Evolutionary conservation across 2,113 vertebrate species (phyloP), one percentile per base, ranked within the genome.

Genomic region (Oreochromis niloticus): DNA sequence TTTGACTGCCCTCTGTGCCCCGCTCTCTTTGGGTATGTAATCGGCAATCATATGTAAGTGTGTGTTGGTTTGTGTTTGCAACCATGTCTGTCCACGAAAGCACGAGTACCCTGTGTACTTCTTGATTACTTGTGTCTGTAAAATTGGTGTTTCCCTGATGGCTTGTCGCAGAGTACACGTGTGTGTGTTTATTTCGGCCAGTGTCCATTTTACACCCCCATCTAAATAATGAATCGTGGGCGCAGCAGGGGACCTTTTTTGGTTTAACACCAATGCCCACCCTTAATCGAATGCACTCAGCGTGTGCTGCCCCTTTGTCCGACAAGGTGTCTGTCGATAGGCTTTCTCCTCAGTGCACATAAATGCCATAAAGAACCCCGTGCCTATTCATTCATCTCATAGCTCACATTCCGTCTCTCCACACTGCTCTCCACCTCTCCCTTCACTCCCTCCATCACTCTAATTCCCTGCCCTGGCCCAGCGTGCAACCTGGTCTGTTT

Each of bases 271-370:
- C 87, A 79, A 56, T 83, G 91, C 52, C 12, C 88, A 84, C 52
- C 48, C 83, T 71, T 90, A 92, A 94, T 92, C 87, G 89, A 96
- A 92, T 88, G 83, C 90, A 88, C 89, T 94, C 87, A 87, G 85
- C 36, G 52, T 87, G 88, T 56, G 59, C 87, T 41, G 78, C 46
- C 78, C 85, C 87, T 92, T 91, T 92, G 88, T 90, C 91, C 78
- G 22, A 89, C 91, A 87, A 83, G 90, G 82, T 87, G 93, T 91
- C 90, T 13, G 66, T 89, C 82, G 36, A 92, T 82, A 71, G 85
- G 63, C 86, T 91, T 82, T 86, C 83, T 91, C 83, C 71, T 86
- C 71, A 1, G 9, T 52, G 52, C 84, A 63, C 83, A 86, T 78
- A 84, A 81, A 86, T 9, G 85, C 89, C 87, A 86, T 90, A 93